Conservation (phyloP, 2,888 invertebrate genomes). For the Leptinotarsa haldemani region DNA sequence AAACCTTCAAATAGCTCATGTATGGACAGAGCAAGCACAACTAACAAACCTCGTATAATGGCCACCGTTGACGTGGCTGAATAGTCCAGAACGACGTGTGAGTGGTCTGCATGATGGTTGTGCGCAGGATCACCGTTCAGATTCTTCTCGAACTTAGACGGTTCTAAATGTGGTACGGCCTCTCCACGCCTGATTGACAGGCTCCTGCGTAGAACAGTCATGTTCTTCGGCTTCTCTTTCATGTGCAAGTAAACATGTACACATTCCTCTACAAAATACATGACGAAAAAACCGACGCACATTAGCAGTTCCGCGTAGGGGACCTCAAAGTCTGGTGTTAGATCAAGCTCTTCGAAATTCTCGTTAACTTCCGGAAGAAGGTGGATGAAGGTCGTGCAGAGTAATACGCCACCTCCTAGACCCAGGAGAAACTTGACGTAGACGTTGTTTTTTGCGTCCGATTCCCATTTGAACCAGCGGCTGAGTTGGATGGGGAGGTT, state of each 20-base stretch:
- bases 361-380: conserved; percentile 83
- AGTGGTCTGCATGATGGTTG: conserved; percentile 52
- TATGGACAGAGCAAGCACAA: conserved; percentile 85
- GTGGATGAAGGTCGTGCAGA: conserved; percentile 85
- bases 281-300: conserved; percentile 80
- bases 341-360: conserved; percentile 72
- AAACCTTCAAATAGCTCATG: conserved; percentile 90
- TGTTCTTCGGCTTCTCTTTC: conserved; percentile 50
- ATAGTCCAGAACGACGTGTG: conserved; percentile 52
- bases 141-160: background rate
- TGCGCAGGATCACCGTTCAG: conserved; percentile 25
- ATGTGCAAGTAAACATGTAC: conserved; percentile 78
- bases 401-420: conserved; percentile 86
- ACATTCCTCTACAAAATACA: conserved; percentile 84
- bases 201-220: conserved; percentile 56
- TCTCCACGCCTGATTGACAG: conserved; percentile 58
- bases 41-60: conserved; percentile 77
- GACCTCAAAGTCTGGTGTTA: conserved; percentile 70
- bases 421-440: conserved; percentile 74
- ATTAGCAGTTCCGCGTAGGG: conserved; percentile 78
- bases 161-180: background rate
- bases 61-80: conserved; percentile 58
- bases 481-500: conserved; percentile 78
- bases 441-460: conserved; percentile 68
- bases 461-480: conserved; percentile 69